Evolutionary conservation across 2,797 vertebrate genomes (phyloP).

Genomic region (Smutsia temminckii): DNA sequence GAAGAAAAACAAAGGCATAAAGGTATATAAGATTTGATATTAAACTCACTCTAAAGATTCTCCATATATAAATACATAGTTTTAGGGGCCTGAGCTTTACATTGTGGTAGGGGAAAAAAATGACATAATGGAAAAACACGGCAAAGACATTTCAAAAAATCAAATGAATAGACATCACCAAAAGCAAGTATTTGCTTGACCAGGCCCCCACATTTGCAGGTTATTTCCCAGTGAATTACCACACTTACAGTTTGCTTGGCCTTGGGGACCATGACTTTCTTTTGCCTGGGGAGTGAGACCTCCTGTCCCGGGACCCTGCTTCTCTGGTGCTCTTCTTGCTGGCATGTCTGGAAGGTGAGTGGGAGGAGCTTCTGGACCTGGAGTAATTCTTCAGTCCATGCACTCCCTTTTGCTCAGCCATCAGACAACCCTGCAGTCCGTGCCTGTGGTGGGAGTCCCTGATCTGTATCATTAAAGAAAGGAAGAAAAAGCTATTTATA

Average conservation of each 20-base stretch:
- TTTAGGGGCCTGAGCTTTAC: background rate
- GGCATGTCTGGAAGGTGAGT: conserved; percentile 83
- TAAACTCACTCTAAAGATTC: background rate
- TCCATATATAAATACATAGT: background rate
- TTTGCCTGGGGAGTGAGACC: conserved; percentile 57
- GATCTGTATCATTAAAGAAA: conserved; percentile 81
- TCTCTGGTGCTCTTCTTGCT: conserved; percentile 72
- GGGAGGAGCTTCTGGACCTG: conserved; percentile 84
- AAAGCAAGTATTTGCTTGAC: background rate
- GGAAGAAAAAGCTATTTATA: background rate
- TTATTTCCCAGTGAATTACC: background rate
- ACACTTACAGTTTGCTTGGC: conserved; percentile 81
- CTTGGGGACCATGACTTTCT: conserved; percentile 73
- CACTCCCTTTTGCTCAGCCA: conserved; percentile 69
- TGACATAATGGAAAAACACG: background rate
- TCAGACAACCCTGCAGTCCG: conserved; percentile 71
- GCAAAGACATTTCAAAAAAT: background rate
- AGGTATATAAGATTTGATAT: background rate
- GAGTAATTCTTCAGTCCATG: conserved; percentile 72
- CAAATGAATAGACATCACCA: background rate
- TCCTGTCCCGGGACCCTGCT: conserved; percentile 48
- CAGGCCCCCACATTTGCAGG: background rate
- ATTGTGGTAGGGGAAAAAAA: background rate
- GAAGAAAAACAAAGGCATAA: conserved; percentile 1
- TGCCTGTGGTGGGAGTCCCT: conserved; percentile 77